Conservation (phyloP, 1,140 invertebrate species). For the Drosophila ficusphila region DNA sequence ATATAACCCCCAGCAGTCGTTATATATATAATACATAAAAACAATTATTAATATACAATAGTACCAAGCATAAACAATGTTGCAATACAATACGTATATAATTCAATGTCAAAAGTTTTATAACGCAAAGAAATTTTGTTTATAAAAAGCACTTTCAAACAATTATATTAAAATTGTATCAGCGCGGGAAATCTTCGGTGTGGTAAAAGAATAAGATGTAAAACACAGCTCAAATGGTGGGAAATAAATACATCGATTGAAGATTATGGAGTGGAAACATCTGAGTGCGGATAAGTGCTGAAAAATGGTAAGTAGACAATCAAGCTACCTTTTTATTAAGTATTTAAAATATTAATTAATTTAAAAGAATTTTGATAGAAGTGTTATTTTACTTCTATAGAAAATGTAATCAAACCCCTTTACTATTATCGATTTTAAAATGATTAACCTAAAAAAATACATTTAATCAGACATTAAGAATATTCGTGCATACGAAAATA, state of each 20-base stretch:
- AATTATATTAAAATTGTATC: slow-evolving; percentile 24
- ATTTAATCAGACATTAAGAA: too few species aligned
- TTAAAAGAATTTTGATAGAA: too few species aligned
- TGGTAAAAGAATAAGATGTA: slow-evolving; percentile 33
- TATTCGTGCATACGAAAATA: too few species aligned
- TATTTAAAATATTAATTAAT: neutral
- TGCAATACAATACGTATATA: slow-evolving; percentile 31
- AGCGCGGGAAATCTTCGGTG: slow-evolving; percentile 17
- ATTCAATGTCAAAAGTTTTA: slow-evolving; percentile 34
- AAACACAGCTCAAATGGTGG: slow-evolving; percentile 9
- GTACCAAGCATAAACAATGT: slow-evolving; percentile 9
- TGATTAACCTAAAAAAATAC: too few species aligned
- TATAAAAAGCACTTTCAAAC: slow-evolving; percentile 53
- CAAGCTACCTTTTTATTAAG: neutral
- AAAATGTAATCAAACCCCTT: too few species aligned
- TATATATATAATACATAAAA: neutral
- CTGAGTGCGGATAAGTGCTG: slow-evolving; percentile 35
- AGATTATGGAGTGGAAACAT: slow-evolving; percentile 10
- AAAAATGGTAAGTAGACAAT: slow-evolving; percentile 31
- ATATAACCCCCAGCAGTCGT: slow-evolving; percentile 3
- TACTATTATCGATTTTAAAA: too few species aligned
- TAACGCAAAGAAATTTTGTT: slow-evolving; percentile 16
- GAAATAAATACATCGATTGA: neutral
- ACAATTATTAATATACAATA: slow-evolving; percentile 20
- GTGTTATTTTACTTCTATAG: too few species aligned